These are phyloP conservation scores for Charadrius vociferus DNA, from an alignment of 2,113 vertebrate species.

Conservation along the genomic window DNA sequence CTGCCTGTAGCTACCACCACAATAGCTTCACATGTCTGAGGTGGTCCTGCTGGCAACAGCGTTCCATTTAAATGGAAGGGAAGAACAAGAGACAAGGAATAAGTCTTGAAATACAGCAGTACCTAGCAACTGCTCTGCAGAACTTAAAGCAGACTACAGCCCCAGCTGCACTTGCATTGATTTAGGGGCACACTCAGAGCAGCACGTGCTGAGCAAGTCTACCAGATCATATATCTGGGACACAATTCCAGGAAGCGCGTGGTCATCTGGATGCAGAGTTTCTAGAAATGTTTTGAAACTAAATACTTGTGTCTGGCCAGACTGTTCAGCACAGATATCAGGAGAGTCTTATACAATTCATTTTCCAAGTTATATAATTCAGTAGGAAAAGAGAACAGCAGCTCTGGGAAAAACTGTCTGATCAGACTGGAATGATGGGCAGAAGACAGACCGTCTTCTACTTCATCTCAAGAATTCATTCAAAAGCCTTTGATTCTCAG, in stretches of 20 bases:
- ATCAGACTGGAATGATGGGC: not conserved
- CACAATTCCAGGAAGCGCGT: not conserved
- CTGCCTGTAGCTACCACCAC: fast-evolving
- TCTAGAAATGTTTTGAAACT: not conserved
- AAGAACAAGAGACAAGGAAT: not conserved
- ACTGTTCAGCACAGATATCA: not conserved
- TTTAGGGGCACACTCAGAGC: not conserved
- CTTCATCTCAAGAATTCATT: not conserved
- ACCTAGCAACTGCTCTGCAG: not conserved
- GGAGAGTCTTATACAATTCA: not conserved
- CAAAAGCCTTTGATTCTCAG: not conserved
- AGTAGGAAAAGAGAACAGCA: not conserved
- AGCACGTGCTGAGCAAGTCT: not conserved
- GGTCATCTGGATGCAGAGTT: not conserved
- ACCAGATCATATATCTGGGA: not conserved
- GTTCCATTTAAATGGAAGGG: not conserved
- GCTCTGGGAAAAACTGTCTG: not conserved
- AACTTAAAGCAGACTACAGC: not conserved
- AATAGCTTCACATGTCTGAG: fast-evolving
- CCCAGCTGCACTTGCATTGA: fast-evolving
- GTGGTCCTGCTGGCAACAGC: not conserved
- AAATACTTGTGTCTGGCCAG: not conserved
- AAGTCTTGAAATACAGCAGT: not conserved
- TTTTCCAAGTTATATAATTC: not conserved
- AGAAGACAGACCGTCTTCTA: not conserved